A percentile compares a stretch with the other conserved stretches of the same genome.
Evolutionary conservation across 2,113 vertebrate species (phyloP).

Genomic region (Pachypanchax playfairii): DNA sequence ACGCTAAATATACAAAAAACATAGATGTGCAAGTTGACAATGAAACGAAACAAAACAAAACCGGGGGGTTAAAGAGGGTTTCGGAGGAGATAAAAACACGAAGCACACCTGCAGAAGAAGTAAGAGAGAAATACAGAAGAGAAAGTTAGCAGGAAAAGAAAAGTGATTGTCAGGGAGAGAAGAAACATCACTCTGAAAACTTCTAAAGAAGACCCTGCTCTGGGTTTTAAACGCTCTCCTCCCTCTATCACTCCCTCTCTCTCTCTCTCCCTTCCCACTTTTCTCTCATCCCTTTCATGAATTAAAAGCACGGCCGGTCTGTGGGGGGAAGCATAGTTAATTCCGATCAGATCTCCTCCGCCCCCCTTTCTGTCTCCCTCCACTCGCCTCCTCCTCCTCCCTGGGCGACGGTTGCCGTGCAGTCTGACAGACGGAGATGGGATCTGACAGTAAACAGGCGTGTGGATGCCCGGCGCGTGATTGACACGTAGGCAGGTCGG

Average conservation of each 20-base stretch:
- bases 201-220: conserved; percentile 79
- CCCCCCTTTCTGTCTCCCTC: conserved; percentile 44
- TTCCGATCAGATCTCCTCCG: conserved; percentile 82
- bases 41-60: conserved; percentile 7
- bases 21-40: conserved; percentile 55
- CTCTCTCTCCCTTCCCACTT: conserved; percentile 73
- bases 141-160: conserved; percentile 60
- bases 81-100: conserved; percentile 37
- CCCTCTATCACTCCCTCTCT: conserved; percentile 70
- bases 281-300: conserved; percentile 81
- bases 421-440: conserved; percentile 84
- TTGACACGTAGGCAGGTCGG: conserved; percentile 84
- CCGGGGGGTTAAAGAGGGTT: conserved; percentile 64
- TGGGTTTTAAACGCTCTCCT: conserved; percentile 80
- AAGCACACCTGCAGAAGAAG: conserved; percentile 47
- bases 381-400: conserved; percentile 65
- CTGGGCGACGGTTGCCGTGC: conserved; percentile 75
- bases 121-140: conserved; percentile 46
- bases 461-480: conserved; percentile 82
- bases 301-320: conserved; percentile 83
- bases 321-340: conserved; percentile 83
- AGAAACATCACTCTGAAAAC: conserved; percentile 78
- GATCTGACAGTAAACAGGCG: conserved; percentile 86
- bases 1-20: conserved; percentile 56
- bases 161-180: conserved; percentile 78